Evolutionary conservation across 2,797 vertebrate genomes (phyloP).

Genomic region (Clarias fuscus): DNA sequence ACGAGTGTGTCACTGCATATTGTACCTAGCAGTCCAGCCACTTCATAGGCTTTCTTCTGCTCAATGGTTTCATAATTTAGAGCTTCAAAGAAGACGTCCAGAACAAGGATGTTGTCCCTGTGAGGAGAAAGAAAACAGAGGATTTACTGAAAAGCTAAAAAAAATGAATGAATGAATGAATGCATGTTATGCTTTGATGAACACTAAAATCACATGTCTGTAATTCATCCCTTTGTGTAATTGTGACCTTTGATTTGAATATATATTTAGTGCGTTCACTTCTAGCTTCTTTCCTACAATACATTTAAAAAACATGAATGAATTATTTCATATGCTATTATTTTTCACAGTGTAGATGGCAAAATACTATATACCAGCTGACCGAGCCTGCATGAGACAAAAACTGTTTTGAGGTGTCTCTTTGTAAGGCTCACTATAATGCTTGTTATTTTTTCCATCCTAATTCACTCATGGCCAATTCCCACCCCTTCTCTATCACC

Average conservation of each 20-base stretch:
- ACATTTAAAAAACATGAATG: too few relatives aligned
- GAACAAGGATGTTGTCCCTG: constrained; percentile 97
- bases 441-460: too few relatives aligned
- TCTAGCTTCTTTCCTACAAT: background rate
- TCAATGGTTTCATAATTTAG: constrained; percentile 99
- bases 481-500: too few relatives aligned
- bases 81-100: constrained; percentile 98
- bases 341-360: background rate
- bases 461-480: too few relatives aligned
- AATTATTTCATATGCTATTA: background rate
- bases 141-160: background rate
- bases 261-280: background rate
- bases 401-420: too few relatives aligned
- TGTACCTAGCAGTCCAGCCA: constrained; percentile 93
- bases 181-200: background rate
- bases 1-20: constrained; percentile 37
- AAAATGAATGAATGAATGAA: background rate
- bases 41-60: constrained; percentile 98
- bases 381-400: background rate
- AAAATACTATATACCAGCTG: background rate
- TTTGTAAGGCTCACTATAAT: too few relatives aligned
- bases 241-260: background rate
- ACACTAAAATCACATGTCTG: background rate
- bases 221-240: background rate
- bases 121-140: constrained; percentile 4